Percentiles rank a stretch among this genome's conserved stretches.
Conservation (phyloP, 2,797 vertebrate genomes). For the Labroides dimidiatus region DNA sequence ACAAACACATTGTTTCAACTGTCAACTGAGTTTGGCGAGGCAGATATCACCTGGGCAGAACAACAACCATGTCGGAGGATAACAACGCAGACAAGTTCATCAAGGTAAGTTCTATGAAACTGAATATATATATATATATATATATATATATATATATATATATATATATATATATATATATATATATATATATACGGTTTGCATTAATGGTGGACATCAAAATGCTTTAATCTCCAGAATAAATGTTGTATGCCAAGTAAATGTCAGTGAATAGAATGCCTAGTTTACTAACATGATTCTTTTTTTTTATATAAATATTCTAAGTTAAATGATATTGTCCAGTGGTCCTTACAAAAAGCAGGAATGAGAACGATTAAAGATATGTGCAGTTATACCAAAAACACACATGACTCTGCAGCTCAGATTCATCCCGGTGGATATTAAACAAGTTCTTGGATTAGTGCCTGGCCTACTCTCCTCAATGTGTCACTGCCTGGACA, state of each 20-base stretch:
- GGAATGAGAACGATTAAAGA: background rate
- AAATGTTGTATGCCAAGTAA: background rate
- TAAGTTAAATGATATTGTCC: too few relatives aligned
- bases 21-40: slow-evolving; percentile 53
- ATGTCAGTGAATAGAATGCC: background rate
- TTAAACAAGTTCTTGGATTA: slow-evolving; percentile 26
- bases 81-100: slow-evolving; percentile 92
- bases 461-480: slow-evolving; percentile 33
- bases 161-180: too few relatives aligned
- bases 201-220: background rate
- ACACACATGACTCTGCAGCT: background rate
- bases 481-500: slow-evolving; percentile 48
- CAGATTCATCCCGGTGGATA: slow-evolving; percentile 4
- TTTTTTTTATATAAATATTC: too few relatives aligned
- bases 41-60: slow-evolving; percentile 48
- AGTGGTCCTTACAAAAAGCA: too few relatives aligned
- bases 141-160: too few relatives aligned
- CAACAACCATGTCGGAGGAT: slow-evolving; percentile 88
- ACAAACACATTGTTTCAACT: slow-evolving; percentile 56
- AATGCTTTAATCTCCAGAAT: background rate
- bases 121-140: too few relatives aligned
- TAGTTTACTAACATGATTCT: background rate
- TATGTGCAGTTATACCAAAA: background rate
- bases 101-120: slow-evolving; percentile 84
- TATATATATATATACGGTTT: too few relatives aligned